Evolutionary conservation across 2,797 vertebrate species (phyloP).

Genomic region (Borostomias antarcticus): DNA sequence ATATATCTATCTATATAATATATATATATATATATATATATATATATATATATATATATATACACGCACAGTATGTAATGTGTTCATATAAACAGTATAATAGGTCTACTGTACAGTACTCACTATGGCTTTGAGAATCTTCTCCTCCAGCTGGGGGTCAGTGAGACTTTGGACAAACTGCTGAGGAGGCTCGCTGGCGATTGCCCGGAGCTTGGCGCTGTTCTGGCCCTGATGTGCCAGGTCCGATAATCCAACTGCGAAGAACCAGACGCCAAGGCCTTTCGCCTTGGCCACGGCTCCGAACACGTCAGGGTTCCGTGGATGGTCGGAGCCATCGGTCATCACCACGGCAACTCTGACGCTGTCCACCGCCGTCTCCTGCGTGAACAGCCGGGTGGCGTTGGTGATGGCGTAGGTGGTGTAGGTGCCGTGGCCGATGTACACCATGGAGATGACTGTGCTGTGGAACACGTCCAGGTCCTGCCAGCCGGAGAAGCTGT

Average conservation of each 20-base stretch:
- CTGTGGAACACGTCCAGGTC: constrained; percentile 79
- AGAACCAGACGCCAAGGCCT: constrained; percentile 78
- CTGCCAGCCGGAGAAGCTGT: constrained; percentile 80
- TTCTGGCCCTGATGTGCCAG: constrained; percentile 66
- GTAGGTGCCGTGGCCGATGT: constrained; percentile 90
- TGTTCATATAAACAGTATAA: too few relatives aligned
- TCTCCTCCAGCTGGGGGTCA: constrained; percentile 75
- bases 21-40: too few relatives aligned
- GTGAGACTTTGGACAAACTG: constrained; percentile 79
- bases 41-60: too few relatives aligned
- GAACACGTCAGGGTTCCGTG: constrained; percentile 81
- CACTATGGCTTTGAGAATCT: constrained; percentile 80
- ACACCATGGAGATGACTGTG: constrained; percentile 68
- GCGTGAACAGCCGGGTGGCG: constrained; percentile 78
- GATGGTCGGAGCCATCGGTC: constrained; percentile 88
- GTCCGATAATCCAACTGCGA: constrained; percentile 82
- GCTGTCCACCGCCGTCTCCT: constrained; percentile 72
- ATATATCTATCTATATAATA: too few relatives aligned
- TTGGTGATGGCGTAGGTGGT: constrained; percentile 87
- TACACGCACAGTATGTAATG: too few relatives aligned
- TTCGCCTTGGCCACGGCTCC: constrained; percentile 77
- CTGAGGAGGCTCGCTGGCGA: constrained; percentile 78
- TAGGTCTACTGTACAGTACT: constrained; percentile 47
- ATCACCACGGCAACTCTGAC: constrained; percentile 83
- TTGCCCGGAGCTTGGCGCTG: constrained; percentile 74